These are phyloP conservation scores for Eptatretus burgeri DNA, from an alignment of 2,113 vertebrate species.

Conservation along the genomic window DNA sequence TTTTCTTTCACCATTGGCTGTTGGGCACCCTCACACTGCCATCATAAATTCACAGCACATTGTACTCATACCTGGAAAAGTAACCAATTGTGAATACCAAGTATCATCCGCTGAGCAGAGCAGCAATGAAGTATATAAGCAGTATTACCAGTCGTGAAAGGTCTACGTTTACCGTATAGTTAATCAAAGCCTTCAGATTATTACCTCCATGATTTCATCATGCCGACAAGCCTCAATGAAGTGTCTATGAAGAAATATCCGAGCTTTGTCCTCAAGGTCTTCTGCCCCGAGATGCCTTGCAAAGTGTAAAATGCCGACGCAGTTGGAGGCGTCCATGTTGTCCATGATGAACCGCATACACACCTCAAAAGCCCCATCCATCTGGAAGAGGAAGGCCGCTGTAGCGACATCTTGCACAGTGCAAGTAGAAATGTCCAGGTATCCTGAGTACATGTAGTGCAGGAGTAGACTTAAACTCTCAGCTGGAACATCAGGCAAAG, in stretches of 20 bases:
- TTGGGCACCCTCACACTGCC: too few relatives aligned
- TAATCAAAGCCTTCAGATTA: too few relatives aligned
- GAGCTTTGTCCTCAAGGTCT: conserved; percentile 38
- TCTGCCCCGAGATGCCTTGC: conserved; percentile 59
- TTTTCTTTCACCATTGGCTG: too few relatives aligned
- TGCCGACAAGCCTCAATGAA: conserved; percentile 59
- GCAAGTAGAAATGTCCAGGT: conserved; percentile 26
- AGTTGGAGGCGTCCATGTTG: conserved; percentile 79
- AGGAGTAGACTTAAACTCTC: conserved; percentile 40
- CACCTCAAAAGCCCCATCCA: conserved; percentile 43
- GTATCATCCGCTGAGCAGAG: too few relatives aligned
- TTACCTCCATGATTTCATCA: conserved; percentile 52
- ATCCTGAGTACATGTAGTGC: conserved; percentile 47
- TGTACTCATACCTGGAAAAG: conserved; percentile 16
- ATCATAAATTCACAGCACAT: too few relatives aligned
- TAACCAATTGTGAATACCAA: too few relatives aligned
- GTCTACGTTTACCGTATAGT: too few relatives aligned
- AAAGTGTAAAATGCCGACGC: conserved; percentile 60
- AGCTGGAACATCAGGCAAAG: conserved; percentile 34
- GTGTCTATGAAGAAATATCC: conserved; percentile 40
- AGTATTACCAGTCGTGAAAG: too few relatives aligned
- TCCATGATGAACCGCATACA: conserved; percentile 60
- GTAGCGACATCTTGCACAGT: conserved; percentile 57
- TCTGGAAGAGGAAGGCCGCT: conserved; percentile 58
- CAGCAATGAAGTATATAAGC: too few relatives aligned